Evolutionary conservation across 2,888 invertebrate species (phyloP).

Genomic region (Aphodius granarius): DNA sequence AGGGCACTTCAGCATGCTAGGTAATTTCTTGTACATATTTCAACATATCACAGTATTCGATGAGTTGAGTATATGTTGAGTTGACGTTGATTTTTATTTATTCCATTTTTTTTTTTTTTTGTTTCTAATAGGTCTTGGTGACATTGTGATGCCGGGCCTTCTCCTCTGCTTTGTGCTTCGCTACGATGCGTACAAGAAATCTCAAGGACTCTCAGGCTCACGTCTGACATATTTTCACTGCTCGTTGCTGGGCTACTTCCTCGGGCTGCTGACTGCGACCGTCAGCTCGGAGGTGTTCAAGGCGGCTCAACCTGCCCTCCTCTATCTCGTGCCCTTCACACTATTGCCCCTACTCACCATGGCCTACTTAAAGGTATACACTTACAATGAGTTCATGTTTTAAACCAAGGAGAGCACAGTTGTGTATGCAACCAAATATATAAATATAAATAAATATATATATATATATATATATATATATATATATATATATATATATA

Average conservation of each 20-base stretch:
- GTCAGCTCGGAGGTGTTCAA: constrained; percentile 98
- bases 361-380: constrained; percentile 96
- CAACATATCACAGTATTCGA: too few species aligned
- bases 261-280: constrained; percentile 94
- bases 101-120: too few species aligned
- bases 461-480: too few species aligned
- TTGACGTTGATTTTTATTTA: too few species aligned
- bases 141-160: constrained; percentile 94
- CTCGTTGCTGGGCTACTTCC: constrained; percentile 94
- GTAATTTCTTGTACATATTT: constrained; percentile 49
- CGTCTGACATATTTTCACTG: constrained; percentile 96
- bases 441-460: too few species aligned
- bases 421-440: too few species aligned
- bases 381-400: too few species aligned
- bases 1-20: constrained; percentile 97
- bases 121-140: constrained; percentile 62
- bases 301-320: constrained; percentile 95
- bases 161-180: constrained; percentile 94
- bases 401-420: too few species aligned
- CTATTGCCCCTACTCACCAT: constrained; percentile 93
- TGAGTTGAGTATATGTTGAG: too few species aligned
- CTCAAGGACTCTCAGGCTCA: constrained; percentile 61
- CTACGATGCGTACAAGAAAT: constrained; percentile 96
- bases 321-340: constrained; percentile 97
- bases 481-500: too few species aligned